Conservation (phyloP, 2,888 invertebrate genomes). For the Xestia sexstrigata region DNA sequence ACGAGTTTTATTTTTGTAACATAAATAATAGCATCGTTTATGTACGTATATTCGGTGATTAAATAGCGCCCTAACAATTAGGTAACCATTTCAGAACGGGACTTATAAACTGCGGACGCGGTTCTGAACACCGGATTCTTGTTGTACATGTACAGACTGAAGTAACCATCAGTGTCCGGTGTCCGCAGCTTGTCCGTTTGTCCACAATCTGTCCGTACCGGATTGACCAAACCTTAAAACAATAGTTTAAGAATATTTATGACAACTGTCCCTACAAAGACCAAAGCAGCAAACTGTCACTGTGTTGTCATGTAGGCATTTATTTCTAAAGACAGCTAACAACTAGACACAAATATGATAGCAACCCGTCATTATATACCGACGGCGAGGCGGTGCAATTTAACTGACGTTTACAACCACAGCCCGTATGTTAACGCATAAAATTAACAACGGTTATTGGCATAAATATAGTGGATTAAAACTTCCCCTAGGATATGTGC, state of each 20-base stretch:
- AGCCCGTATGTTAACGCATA: slow-evolving; percentile 20
- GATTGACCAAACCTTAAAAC: background rate
- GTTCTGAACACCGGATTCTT: background rate
- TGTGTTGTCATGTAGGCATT: background rate
- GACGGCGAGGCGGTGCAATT: background rate
- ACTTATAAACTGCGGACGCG: no score
- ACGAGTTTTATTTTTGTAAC: background rate
- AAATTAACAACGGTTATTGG: slow-evolving; percentile 33
- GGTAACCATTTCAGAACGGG: background rate
- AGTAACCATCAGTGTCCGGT: background rate
- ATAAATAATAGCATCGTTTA: background rate
- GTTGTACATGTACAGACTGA: background rate
- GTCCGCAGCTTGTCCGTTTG: background rate
- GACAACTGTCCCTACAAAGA: background rate
- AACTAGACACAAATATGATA: background rate
- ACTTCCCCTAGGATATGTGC: background rate
- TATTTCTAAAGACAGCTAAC: slow-evolving; percentile 6
- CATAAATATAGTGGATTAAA: slow-evolving; percentile 27
- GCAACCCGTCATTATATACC: background rate
- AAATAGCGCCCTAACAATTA: background rate
- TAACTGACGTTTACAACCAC: slow-evolving; percentile 21
- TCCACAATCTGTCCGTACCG: background rate
- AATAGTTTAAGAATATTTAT: background rate
- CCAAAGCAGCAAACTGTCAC: background rate
- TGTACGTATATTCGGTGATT: background rate